Evolutionary conservation across 2,797 vertebrate species (phyloP), one percentile per base, ranked within the genome.

Genomic region (Austrolebias charrua): DNA sequence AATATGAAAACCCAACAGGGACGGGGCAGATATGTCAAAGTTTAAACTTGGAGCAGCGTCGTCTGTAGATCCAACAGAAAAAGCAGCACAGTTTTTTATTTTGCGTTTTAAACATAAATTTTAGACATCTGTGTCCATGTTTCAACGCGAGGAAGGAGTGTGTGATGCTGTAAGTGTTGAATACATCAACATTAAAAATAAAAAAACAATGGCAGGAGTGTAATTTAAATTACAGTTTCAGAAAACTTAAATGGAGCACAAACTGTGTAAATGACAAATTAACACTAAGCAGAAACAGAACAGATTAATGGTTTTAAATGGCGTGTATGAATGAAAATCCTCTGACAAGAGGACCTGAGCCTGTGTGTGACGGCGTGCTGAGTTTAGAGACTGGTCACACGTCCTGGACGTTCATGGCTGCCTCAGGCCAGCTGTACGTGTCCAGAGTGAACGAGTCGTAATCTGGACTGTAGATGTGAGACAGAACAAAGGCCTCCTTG

Each of bases 401-500:
- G 2, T 92, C 89, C 89, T 99, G 97, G 49, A 94, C 92, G 0
- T 88, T 81, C 94, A 95, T 96, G 79, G 96, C 95, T 2, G 92
- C 79, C 1, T 92, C 67, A 0, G 98, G 98, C 98, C 98, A 99
- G 42, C n/a, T 78, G 86, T 99, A 99, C 9, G 90, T 89, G 73
- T 99, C 97, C 66, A 94, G 84, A 42, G 86, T 84, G 85, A 99
- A 98, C 1, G 95, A 96, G 77, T 99, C 95, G 0, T 99, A 99
- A 63, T 96, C 94, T 1, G 96, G 89, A 63, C 92, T 98, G 90
- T 99, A 99, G 81, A 98, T 55, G 24, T 94, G 90, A 45, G 91
- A 94, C 63, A 94, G 91, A 73, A 99, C 90, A 74, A 98, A 98
- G n/a, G 95, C 90, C 78, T 97, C 95, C 88, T 99, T 99, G 92